Evolutionary conservation across 2,113 vertebrate species (phyloP).

Genomic region (Bubo blakistoni): DNA sequence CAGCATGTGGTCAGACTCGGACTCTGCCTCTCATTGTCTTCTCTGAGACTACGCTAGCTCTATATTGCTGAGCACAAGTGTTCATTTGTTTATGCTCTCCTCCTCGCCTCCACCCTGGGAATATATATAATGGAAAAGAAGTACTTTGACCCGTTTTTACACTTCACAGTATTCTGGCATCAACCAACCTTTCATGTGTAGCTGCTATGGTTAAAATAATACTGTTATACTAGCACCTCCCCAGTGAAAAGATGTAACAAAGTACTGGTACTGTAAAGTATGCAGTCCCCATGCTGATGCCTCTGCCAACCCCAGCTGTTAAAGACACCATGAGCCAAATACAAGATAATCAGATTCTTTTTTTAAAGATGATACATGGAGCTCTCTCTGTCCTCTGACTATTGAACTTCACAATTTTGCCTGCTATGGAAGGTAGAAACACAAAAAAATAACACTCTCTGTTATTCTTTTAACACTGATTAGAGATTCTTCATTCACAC

Average conservation of each 20-base stretch:
- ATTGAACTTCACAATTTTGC: background rate
- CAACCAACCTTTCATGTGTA: background rate
- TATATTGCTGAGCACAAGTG: background rate
- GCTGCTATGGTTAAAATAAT: background rate
- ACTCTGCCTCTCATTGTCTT: background rate
- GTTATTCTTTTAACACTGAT: background rate
- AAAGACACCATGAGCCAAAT: background rate
- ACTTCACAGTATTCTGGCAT: background rate
- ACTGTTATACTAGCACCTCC: background rate
- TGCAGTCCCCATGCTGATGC: background rate
- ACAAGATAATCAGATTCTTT: background rate
- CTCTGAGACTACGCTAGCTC: background rate
- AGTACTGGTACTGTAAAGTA: background rate
- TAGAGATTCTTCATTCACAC: background rate
- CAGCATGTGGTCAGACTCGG: background rate
- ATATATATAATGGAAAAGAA: background rate
- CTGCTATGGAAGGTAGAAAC: background rate
- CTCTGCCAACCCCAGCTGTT: background rate
- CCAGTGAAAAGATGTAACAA: background rate
- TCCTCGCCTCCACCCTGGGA: background rate
- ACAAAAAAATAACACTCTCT: background rate
- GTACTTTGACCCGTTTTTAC: background rate
- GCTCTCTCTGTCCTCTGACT: background rate
- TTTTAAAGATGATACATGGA: accelerated
- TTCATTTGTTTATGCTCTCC: background rate